Conservation (phyloP, 2,888 invertebrate species). For the Heliconius cydno region DNA sequence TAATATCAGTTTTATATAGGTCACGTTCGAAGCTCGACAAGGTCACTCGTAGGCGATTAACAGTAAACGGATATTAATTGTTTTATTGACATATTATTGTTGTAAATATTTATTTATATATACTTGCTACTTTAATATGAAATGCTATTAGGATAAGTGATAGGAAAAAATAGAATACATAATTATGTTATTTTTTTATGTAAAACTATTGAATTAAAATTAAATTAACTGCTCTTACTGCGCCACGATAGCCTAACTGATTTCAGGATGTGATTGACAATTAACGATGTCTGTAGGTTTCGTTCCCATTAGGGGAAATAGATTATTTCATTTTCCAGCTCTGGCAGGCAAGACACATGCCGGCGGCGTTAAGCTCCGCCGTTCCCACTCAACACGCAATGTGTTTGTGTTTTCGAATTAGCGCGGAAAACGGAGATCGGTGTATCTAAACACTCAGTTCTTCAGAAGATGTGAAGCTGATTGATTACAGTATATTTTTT, state of each 20-base stretch:
- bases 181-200: not conserved
- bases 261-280: too few relatives aligned
- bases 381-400: not conserved
- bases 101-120: slow-evolving; percentile 28
- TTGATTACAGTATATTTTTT: not conserved
- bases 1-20: slow-evolving; percentile 9
- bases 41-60: slow-evolving; percentile 18
- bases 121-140: not conserved
- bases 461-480: not conserved
- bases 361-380: too few relatives aligned
- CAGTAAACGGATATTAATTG: slow-evolving; percentile 38
- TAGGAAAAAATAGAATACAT: too few relatives aligned
- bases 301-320: too few relatives aligned
- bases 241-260: too few relatives aligned
- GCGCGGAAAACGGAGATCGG: not conserved
- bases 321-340: too few relatives aligned
- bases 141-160: not conserved
- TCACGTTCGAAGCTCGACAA: slow-evolving; percentile 21
- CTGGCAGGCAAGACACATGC: too few relatives aligned
- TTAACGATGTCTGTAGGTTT: too few relatives aligned
- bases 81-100: slow-evolving; percentile 35
- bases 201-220: not conserved
- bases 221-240: too few relatives aligned
- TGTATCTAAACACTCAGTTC: too few relatives aligned
- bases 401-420: not conserved